Base-by-base conservation (phyloP, 2,888 invertebrate species). In the Archaeoteleia sp. region DNA sequence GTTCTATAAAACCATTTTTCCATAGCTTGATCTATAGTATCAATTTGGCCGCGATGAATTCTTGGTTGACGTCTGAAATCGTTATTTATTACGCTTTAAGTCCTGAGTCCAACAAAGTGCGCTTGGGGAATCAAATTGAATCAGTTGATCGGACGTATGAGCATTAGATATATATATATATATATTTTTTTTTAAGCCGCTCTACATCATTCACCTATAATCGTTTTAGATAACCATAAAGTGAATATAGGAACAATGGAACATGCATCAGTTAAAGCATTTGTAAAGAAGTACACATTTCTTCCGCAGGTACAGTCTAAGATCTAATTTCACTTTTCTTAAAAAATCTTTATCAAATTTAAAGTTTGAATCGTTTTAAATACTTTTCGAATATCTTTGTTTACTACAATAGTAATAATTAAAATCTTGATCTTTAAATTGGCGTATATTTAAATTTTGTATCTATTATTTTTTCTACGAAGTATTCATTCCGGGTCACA, bases 11-110 rank as follows among this genome's bases (percentile, higher is more conserved):
- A 71, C 68, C 70, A 45, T 79, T 78, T 78, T 78, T 78, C 75
- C 76, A 73, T 74, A 74, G 74, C 70, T 74, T 81, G 80, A 81
- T 80, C 75, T 80, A 81, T 80, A 73, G 77, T 78, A 80, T 78
- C 81, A 79, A 81, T 80, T 80, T 79, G 75, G 73, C 75, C 73
- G 70, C 74, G 74, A 74, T 73, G 76, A 80, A 81, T 81, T 80
- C 78, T 76, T 77, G 65, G 73, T 76, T 79, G 80, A 80, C 78
- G 75, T 76, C 70, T 70, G 65, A 73, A 78, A 79, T 78, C 78
- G 79, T 79, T 80, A 79, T 81, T 81, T 80, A 80, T 79, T 75
- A 72, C 76, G 68, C 70, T 72, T 69, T 71, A 76, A 75, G 75
- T 78, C 75, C 55, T 68, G 61, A 73, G 70, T 71, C 71, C 73